phyloP scores from a whole-genome alignment of 2,113 vertebrate species.

The Melanotaenia duboulayi region DNA sequence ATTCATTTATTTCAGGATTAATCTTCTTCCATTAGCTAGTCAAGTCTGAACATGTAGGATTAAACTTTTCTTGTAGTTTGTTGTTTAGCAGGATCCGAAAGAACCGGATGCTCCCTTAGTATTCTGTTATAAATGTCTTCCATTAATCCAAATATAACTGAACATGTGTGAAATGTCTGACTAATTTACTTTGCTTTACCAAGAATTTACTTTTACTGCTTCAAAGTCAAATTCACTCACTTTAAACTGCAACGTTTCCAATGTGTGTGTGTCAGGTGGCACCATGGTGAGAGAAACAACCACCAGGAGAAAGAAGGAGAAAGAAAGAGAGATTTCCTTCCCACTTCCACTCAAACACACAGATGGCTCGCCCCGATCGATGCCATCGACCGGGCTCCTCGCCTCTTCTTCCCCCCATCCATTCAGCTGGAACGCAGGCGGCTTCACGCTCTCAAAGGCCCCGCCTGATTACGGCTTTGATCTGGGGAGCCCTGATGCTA shows the following conservation, averaged over 20 bases:
- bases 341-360: slow-evolving; percentile 51
- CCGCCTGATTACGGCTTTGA: slow-evolving; percentile 73
- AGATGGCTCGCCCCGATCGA: slow-evolving; percentile 76
- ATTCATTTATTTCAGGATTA: too few species aligned
- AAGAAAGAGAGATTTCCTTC: slow-evolving; percentile 36
- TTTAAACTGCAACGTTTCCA: slow-evolving; percentile 7
- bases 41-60: too few species aligned
- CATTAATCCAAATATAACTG: neutral
- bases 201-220: neutral
- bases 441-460: slow-evolving; percentile 65
- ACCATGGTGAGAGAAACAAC: slow-evolving; percentile 7
- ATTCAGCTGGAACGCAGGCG: slow-evolving; percentile 53
- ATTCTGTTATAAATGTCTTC: neutral
- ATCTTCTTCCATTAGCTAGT: too few species aligned
- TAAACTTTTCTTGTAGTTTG: too few species aligned
- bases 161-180: neutral
- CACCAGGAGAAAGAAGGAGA: slow-evolving; percentile 15
- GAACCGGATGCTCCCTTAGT: too few species aligned
- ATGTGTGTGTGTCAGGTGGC: slow-evolving; percentile 4
- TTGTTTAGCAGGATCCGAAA: too few species aligned
- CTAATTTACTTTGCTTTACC: neutral
- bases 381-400: slow-evolving; percentile 73
- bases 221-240: neutral
- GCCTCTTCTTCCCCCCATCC: slow-evolving; percentile 43
- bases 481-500: slow-evolving; percentile 54